Evolutionary conservation across 2,797 vertebrate genomes (phyloP).

Genomic region (Vireo griseus): DNA sequence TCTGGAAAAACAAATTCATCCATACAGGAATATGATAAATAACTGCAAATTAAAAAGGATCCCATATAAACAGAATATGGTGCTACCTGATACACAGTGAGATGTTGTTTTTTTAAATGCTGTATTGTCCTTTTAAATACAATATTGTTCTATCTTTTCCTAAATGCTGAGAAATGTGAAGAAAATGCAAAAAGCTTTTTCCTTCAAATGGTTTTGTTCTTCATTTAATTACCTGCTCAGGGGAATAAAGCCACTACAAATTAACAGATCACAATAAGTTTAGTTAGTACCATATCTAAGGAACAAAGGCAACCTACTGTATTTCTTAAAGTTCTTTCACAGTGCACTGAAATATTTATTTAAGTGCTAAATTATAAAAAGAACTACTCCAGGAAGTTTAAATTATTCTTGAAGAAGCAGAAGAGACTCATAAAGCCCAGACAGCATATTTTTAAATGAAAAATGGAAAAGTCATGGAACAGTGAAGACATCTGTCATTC

Average conservation of each 20-base stretch:
- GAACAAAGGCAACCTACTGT: background rate
- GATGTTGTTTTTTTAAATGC: background rate
- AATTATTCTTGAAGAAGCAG: background rate
- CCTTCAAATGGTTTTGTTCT: background rate
- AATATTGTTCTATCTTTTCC: background rate
- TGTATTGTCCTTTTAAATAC: background rate
- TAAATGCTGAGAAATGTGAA: background rate
- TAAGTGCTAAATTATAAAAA: background rate
- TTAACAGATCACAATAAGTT: background rate
- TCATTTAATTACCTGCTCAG: background rate
- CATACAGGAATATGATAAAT: background rate
- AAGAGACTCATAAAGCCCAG: background rate
- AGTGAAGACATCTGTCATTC: background rate
- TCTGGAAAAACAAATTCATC: background rate
- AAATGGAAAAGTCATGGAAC: background rate
- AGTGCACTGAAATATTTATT: background rate
- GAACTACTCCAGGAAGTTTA: background rate
- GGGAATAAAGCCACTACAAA: background rate
- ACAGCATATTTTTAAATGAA: background rate
- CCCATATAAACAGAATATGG: background rate
- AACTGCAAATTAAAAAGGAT: background rate
- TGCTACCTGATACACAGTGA: background rate
- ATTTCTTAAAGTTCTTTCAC: background rate
- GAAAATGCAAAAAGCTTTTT: background rate
- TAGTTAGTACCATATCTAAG: background rate